Conservation (phyloP, 2,113 vertebrate genomes). For the Salvator merianae region DNA sequence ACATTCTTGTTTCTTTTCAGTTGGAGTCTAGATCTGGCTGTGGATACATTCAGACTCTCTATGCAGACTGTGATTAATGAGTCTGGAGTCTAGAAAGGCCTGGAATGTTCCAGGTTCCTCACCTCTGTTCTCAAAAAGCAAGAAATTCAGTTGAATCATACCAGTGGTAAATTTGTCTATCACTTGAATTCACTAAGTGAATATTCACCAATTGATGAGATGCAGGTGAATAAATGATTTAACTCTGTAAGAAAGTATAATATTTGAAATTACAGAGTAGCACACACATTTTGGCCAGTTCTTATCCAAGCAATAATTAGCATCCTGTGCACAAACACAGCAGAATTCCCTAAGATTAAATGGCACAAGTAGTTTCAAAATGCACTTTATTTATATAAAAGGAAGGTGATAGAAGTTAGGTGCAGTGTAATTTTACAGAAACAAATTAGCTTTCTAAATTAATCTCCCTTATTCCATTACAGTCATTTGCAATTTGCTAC, state of each 20-base stretch:
- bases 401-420: background rate
- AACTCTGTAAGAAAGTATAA: too few relatives aligned
- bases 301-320: background rate
- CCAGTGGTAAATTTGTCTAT: background rate
- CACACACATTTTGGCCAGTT: background rate
- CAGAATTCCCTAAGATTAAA: background rate
- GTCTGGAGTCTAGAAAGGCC: background rate
- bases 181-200: background rate
- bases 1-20: too few relatives aligned
- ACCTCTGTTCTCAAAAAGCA: background rate
- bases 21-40: too few relatives aligned
- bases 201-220: background rate
- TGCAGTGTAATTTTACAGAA: background rate
- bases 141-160: background rate
- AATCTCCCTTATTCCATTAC: slow-evolving; percentile 1
- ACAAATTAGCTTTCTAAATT: slow-evolving; percentile 11
- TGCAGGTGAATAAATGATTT: background rate
- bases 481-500: background rate
- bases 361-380: background rate
- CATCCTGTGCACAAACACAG: background rate
- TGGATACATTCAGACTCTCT: too few relatives aligned
- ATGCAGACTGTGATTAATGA: too few relatives aligned
- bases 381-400: background rate
- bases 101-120: background rate
- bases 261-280: too few relatives aligned